These are phyloP conservation scores for Nineta flava DNA, from an alignment of 2,888 invertebrate genomes.

Conservation along the genomic window DNA sequence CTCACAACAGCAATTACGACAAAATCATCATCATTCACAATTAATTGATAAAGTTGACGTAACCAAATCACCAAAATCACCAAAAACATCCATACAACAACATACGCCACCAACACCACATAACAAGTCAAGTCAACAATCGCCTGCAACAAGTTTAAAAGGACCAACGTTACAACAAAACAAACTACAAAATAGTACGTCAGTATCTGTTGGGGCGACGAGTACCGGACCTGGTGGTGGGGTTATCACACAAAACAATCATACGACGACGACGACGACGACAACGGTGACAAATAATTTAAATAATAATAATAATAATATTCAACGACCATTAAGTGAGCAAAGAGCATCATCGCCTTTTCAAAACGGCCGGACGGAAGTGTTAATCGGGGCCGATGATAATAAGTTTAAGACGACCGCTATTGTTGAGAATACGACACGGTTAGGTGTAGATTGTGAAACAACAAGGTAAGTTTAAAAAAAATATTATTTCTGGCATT, in stretches of 20 bases:
- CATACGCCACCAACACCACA: slow-evolving; percentile 16
- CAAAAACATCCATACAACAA: not conserved
- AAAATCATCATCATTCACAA: too few species aligned
- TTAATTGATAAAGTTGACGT: too few species aligned
- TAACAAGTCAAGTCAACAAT: too few species aligned
- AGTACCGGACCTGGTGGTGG: too few species aligned
- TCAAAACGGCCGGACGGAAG: slow-evolving; percentile 59
- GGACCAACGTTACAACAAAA: too few species aligned
- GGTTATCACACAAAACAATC: too few species aligned
- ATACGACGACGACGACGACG: slow-evolving; percentile 11
- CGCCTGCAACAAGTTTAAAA: too few species aligned
- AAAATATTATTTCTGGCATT: not conserved
- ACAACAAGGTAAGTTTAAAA: slow-evolving; percentile 34
- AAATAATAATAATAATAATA: too few species aligned
- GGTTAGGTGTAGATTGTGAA: slow-evolving; percentile 38
- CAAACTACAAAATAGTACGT: too few species aligned
- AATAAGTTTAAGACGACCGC: slow-evolving; percentile 44
- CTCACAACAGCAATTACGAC: too few species aligned
- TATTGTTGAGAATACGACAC: slow-evolving; percentile 39
- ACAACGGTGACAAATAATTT: slow-evolving; percentile 22
- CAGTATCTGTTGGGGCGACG: too few species aligned
- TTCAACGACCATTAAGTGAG: slow-evolving; percentile 15
- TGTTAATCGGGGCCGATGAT: slow-evolving; percentile 50
- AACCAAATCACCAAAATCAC: slow-evolving; percentile 7
- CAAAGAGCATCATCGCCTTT: slow-evolving; percentile 38